These are phyloP conservation scores for Callionymus lyra DNA, from an alignment of 2,113 vertebrate species.

Conservation along the genomic window DNA sequence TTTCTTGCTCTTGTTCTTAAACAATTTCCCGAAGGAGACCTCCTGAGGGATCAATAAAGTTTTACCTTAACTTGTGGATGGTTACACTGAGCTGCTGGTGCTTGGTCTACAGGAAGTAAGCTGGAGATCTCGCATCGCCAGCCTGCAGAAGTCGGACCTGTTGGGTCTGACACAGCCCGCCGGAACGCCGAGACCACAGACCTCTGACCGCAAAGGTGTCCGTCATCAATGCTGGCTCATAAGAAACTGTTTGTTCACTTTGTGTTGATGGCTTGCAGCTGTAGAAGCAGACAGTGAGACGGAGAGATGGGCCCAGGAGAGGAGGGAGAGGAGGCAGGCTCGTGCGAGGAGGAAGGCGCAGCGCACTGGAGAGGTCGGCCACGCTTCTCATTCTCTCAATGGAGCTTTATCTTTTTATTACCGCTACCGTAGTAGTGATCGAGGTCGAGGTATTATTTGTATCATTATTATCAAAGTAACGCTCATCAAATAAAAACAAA, in stretches of 20 bases:
- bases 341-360: slow-evolving; percentile 62
- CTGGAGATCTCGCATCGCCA: slow-evolving; percentile 76
- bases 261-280: slow-evolving; percentile 47
- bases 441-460: no score
- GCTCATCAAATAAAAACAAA: no score
- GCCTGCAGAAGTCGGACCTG: slow-evolving; percentile 75
- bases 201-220: slow-evolving; percentile 52
- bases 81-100: slow-evolving; percentile 8
- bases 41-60: no score
- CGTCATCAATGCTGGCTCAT: not conserved
- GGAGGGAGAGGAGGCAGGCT: slow-evolving; percentile 60
- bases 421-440: no score
- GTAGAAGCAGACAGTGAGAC: slow-evolving; percentile 60
- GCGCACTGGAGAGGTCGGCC: slow-evolving; percentile 50
- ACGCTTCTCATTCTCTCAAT: no score
- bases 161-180: slow-evolving; percentile 73
- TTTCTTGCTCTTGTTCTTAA: slow-evolving; percentile 6
- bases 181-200: slow-evolving; percentile 54
- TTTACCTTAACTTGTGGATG: no score
- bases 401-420: no score
- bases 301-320: slow-evolving; percentile 54
- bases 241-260: not conserved
- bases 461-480: no score
- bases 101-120: slow-evolving; percentile 67
- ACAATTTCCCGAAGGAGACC: no score